phyloP scores from a whole-genome alignment of 2,888 invertebrate species.

The Papilio elwesi region DNA sequence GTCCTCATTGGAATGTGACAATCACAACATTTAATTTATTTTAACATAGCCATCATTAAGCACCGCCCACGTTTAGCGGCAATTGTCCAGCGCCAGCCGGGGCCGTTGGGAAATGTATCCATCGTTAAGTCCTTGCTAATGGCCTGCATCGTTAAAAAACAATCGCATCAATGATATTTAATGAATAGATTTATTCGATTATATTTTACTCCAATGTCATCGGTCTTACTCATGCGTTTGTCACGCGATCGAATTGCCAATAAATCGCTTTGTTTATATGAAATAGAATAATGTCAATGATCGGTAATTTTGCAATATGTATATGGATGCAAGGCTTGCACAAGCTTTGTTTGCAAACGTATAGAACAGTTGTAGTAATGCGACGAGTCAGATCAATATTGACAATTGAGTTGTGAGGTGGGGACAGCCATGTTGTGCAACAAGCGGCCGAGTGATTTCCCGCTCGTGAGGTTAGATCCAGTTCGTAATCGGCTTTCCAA shows the following conservation, averaged over 20 bases:
- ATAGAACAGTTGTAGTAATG: background rate
- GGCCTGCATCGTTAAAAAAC: background rate
- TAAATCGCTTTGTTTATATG: slow-evolving; percentile 28
- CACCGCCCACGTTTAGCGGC: slow-evolving; percentile 3
- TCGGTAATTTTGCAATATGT: slow-evolving; percentile 1
- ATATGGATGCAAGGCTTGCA: background rate
- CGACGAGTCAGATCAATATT: background rate
- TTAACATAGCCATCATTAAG: background rate
- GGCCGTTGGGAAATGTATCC: slow-evolving; percentile 4
- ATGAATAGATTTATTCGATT: background rate
- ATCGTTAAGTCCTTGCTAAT: background rate
- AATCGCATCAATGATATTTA: background rate
- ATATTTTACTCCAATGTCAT: slow-evolving; percentile 4
- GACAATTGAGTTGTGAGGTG: background rate
- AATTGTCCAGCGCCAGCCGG: background rate
- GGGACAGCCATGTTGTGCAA: slow-evolving; percentile 9
- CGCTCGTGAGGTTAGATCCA: background rate
- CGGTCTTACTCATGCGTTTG: slow-evolving; percentile 41
- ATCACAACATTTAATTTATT: background rate
- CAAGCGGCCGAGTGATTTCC: slow-evolving; percentile 7
- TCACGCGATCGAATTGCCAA: slow-evolving; percentile 40
- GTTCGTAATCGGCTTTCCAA: slow-evolving; percentile 22
- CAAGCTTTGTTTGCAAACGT: background rate
- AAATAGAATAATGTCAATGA: slow-evolving; percentile 27
- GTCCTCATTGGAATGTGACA: background rate